Percentiles rank a stretch among this genome's conserved stretches.
These are phyloP conservation scores for Delphinapterus leucas DNA, from an alignment of 2,113 vertebrate species.

Conservation along the genomic window DNA sequence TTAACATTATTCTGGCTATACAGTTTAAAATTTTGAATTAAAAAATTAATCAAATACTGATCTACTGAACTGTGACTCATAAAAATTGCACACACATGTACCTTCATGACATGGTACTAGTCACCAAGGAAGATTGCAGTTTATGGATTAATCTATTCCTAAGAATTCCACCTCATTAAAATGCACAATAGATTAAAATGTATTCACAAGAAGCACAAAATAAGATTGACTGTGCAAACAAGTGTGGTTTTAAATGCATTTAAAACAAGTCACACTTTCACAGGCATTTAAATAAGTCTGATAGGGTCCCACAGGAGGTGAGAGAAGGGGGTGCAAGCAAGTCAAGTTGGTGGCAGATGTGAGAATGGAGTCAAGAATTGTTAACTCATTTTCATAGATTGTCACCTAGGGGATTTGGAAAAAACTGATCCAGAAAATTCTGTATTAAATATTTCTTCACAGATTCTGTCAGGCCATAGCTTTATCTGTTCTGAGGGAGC, in stretches of 20 bases:
- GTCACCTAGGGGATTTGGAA: neutral
- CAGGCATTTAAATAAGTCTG: slow-evolving; percentile 15
- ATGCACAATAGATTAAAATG: slow-evolving; percentile 64
- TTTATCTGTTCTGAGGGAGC: neutral
- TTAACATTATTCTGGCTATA: neutral
- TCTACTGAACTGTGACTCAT: slow-evolving; percentile 17
- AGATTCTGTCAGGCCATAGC: neutral
- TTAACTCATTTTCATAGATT: neutral
- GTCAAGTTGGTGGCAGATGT: neutral
- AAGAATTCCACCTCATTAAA: slow-evolving; percentile 65
- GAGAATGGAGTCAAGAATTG: neutral
- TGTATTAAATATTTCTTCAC: neutral
- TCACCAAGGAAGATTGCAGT: neutral
- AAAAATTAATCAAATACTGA: neutral
- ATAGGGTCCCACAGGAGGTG: neutral
- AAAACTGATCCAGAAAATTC: neutral
- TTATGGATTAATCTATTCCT: slow-evolving; percentile 36
- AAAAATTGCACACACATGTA: neutral
- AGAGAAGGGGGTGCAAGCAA: neutral
- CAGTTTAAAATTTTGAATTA: neutral
- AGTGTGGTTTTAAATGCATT: slow-evolving; percentile 40
- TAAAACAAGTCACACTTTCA: slow-evolving; percentile 42
- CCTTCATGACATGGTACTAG: neutral
- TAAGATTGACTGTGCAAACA: slow-evolving; percentile 53
- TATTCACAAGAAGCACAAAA: slow-evolving; percentile 50